A percentile compares a stretch with the other conserved stretches of the same genome.
Conservation (phyloP, 2,113 vertebrate species). For the Platichthys flesus region DNA sequence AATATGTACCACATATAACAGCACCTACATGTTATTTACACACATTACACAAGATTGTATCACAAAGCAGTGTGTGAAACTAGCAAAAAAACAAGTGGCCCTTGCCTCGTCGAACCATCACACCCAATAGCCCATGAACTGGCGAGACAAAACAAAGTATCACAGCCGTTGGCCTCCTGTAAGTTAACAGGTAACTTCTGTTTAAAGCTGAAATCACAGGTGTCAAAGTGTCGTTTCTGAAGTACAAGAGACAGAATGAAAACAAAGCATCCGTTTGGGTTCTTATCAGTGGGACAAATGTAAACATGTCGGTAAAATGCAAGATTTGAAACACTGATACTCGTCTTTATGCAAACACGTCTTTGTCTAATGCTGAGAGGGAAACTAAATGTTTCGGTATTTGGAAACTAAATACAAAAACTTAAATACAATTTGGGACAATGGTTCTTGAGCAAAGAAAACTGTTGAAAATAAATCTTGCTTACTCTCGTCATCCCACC, state of each 20-base stretch:
- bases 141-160: slow-evolving; percentile 31
- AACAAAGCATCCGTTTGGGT: slow-evolving; percentile 13
- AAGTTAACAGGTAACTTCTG: neutral
- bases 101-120: slow-evolving; percentile 26
- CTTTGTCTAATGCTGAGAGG: neutral
- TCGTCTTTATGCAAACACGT: slow-evolving; percentile 14
- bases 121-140: slow-evolving; percentile 15
- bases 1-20: slow-evolving; percentile 86
- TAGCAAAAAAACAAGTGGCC: slow-evolving; percentile 57
- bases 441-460: neutral
- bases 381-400: neutral
- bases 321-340: slow-evolving; percentile 30
- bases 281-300: slow-evolving; percentile 26
- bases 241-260: slow-evolving; percentile 14
- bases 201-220: slow-evolving; percentile 53
- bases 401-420: slow-evolving; percentile 29
- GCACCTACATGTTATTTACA: slow-evolving; percentile 84
- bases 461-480: neutral
- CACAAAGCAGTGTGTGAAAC: slow-evolving; percentile 72
- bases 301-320: slow-evolving; percentile 49
- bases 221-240: neutral
- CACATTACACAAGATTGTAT: slow-evolving; percentile 83
- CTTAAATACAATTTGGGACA: neutral
- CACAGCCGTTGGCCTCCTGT: slow-evolving; percentile 27
- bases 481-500: neutral